These are phyloP conservation scores for Thaumatotibia leucotreta DNA, from an alignment of 1,140 invertebrate genomes.

Conservation along the genomic window DNA sequence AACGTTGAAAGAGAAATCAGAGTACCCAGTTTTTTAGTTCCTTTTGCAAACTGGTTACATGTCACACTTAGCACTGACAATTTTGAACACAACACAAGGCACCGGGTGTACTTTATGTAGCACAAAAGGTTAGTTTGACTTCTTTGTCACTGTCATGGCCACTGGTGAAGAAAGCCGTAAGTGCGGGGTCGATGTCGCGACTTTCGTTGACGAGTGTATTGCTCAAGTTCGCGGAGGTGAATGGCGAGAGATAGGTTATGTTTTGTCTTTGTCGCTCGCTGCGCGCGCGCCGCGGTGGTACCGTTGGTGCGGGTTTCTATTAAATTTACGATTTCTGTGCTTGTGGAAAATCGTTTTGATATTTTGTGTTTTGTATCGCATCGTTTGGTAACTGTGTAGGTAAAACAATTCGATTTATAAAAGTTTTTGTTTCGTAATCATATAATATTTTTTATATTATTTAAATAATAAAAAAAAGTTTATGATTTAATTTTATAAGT, in stretches of 20 bases:
- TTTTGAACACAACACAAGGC: not conserved
- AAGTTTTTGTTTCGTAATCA: too few species aligned
- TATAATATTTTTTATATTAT: too few species aligned
- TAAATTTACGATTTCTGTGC: not conserved
- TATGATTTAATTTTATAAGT: too few species aligned
- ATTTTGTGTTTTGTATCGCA: too few species aligned
- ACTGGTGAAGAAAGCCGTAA: not conserved
- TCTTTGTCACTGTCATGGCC: constrained; percentile 36
- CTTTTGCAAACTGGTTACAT: constrained; percentile 17
- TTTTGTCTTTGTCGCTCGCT: constrained; percentile 14
- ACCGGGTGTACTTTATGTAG: not conserved
- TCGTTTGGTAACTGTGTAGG: too few species aligned
- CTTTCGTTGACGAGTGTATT: not conserved
- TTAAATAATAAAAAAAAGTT: too few species aligned
- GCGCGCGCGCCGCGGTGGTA: constrained; percentile 13
- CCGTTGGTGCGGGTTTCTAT: not conserved
- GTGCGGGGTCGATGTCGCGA: not conserved
- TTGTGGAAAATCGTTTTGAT: too few species aligned
- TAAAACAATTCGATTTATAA: too few species aligned
- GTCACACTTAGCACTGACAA: not conserved
- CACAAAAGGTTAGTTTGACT: constrained; percentile 1
- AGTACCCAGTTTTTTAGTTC: constrained; percentile 24
- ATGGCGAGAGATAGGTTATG: constrained; percentile 11
- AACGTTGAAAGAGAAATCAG: constrained; percentile 27
- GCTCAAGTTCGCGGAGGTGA: constrained; percentile 6